phyloP scores from a whole-genome alignment of 2,888 invertebrate species.

The Gerris lacustris region DNA sequence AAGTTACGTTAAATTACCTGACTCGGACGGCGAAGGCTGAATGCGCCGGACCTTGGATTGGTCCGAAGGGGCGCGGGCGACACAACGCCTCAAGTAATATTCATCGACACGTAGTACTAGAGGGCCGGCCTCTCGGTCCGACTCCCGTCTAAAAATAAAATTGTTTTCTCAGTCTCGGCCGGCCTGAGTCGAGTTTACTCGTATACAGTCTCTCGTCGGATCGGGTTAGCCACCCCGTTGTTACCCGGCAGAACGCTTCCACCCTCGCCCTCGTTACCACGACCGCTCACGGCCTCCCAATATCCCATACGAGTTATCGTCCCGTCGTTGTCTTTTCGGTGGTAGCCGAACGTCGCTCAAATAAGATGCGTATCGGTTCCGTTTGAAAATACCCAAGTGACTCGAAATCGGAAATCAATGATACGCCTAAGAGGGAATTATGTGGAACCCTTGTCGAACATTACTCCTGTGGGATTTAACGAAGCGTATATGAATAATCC shows the following conservation, averaged over 20 bases:
- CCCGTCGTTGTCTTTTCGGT: too few relatives aligned
- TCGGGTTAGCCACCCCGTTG: background rate
- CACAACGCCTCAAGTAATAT: background rate
- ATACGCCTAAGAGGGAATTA: background rate
- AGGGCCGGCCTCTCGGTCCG: background rate
- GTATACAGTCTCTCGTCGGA: background rate
- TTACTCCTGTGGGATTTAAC: background rate
- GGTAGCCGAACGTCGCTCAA: too few relatives aligned
- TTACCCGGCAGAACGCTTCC: too few relatives aligned
- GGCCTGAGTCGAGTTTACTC: background rate
- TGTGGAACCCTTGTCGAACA: background rate
- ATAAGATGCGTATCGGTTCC: too few relatives aligned
- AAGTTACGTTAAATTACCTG: too few relatives aligned
- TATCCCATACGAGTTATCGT: too few relatives aligned
- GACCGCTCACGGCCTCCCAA: too few relatives aligned
- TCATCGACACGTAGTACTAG: background rate
- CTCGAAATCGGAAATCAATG: background rate
- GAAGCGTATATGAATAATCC: background rate
- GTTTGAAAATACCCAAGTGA: too few relatives aligned
- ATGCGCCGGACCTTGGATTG: too few relatives aligned
- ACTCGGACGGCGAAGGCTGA: too few relatives aligned
- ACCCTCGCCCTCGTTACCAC: too few relatives aligned
- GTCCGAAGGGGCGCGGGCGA: too few relatives aligned
- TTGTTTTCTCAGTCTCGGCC: background rate
- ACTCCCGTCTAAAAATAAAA: conserved; percentile 3